Evolutionary conservation across 2,113 vertebrate genomes (phyloP).

Genomic region (Carassius auratus): DNA sequence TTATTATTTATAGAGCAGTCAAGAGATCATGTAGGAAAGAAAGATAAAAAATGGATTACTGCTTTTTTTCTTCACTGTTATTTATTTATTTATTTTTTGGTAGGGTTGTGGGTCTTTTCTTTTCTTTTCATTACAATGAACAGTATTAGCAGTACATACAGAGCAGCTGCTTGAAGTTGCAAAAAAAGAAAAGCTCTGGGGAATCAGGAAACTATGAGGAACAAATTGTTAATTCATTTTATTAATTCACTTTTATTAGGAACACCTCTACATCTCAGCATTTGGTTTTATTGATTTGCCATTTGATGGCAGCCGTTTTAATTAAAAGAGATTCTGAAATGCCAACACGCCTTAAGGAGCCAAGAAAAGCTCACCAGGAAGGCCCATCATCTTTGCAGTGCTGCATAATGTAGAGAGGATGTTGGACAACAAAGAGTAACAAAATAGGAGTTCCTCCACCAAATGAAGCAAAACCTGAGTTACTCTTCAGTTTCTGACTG

Average conservation of each 20-base stretch:
- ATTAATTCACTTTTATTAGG: slow-evolving; percentile 33
- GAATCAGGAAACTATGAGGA: neutral
- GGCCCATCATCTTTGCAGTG: neutral
- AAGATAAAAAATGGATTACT: neutral
- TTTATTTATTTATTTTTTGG: neutral
- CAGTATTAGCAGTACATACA: neutral
- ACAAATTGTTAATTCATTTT: neutral
- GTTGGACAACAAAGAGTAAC: neutral
- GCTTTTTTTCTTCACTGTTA: neutral
- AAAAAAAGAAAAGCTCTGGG: neutral
- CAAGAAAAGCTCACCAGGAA: neutral
- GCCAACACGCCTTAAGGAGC: slow-evolving; percentile 8
- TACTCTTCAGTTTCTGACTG: neutral
- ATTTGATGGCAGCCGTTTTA: slow-evolving; percentile 19
- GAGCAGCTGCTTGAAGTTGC: neutral
- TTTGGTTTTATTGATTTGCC: slow-evolving; percentile 33
- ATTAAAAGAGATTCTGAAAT: slow-evolving; percentile 30
- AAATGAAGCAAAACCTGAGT: too few relatives aligned
- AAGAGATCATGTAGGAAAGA: neutral
- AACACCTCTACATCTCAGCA: slow-evolving; percentile 25
- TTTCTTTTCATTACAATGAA: neutral
- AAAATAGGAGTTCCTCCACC: neutral
- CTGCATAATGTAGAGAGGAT: neutral
- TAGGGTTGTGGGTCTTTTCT: neutral
- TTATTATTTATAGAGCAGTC: neutral